A percentile compares a stretch with the other conserved stretches of the same genome.
Conservation (phyloP, 2,113 vertebrate species). For the Struthidea cinerea region DNA sequence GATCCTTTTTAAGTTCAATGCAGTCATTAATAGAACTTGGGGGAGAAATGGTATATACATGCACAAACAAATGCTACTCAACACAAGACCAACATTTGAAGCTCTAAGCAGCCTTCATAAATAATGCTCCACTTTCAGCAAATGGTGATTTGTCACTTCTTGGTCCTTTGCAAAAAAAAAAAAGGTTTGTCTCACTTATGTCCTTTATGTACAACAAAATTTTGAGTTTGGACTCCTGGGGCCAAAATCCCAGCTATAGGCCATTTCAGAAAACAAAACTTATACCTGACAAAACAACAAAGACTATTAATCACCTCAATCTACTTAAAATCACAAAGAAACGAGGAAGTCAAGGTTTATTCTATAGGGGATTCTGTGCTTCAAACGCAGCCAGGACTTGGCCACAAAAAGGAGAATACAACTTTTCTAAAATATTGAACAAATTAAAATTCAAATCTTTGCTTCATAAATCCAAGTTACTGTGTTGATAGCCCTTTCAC, state of each 20-base stretch:
- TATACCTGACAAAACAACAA: background rate
- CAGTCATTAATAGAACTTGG: background rate
- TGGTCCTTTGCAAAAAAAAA: background rate
- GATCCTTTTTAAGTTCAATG: background rate
- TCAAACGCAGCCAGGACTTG: background rate
- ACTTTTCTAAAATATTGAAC: background rate
- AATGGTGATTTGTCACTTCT: background rate
- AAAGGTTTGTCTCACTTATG: fast-evolving
- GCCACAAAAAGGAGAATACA: background rate
- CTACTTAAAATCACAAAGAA: background rate
- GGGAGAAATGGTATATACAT: background rate
- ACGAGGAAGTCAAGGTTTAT: background rate
- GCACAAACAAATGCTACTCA: background rate
- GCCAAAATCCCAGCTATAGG: background rate
- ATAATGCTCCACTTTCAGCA: background rate
- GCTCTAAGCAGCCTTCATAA: background rate
- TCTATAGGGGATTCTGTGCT: background rate
- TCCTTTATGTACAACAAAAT: background rate
- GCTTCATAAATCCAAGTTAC: background rate
- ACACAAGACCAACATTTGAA: background rate
- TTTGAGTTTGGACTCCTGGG: background rate
- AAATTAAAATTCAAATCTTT: constrained; percentile 14
- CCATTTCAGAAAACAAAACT: background rate
- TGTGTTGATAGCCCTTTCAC: background rate
- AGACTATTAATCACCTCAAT: background rate